Conservation (phyloP, 1,140 invertebrate species). For the Caenorhabditis briggsae region DNA sequence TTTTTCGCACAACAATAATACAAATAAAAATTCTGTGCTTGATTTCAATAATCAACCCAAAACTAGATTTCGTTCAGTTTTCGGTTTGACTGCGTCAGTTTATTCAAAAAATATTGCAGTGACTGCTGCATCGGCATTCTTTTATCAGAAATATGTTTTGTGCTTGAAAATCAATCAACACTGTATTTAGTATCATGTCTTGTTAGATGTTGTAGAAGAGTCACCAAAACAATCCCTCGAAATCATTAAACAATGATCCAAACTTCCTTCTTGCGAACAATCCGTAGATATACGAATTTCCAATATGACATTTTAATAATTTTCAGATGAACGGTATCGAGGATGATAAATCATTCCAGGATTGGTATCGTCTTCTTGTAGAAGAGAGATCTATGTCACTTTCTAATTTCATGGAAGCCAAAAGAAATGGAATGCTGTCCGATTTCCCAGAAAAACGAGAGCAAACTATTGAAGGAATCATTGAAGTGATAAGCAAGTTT, state of each 20-base stretch:
- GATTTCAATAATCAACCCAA: too few relatives aligned
- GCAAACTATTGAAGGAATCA: constrained; percentile 18
- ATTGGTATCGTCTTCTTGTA: constrained; percentile 6
- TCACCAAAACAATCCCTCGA: too few relatives aligned
- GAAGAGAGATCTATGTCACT: constrained; percentile 2
- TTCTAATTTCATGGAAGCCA: constrained; percentile 12
- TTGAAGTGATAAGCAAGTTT: constrained; percentile 14
- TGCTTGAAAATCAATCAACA: background rate
- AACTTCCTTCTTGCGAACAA: background rate
- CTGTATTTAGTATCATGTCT: too few relatives aligned
- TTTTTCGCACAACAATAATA: too few relatives aligned
- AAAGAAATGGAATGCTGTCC: background rate
- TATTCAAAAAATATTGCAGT: too few relatives aligned
- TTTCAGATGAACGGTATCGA: constrained; percentile 3
- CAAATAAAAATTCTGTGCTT: too few relatives aligned
- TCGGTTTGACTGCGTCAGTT: too few relatives aligned
- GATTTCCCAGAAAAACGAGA: constrained; percentile 51
- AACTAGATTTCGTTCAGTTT: too few relatives aligned
- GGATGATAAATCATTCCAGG: background rate
- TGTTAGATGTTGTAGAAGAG: too few relatives aligned
- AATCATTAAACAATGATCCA: background rate
- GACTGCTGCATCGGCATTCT: too few relatives aligned
- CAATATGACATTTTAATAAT: background rate
- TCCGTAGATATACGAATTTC: background rate
- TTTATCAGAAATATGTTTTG: background rate